Percentiles rank a stretch among this genome's conserved stretches.
Evolutionary conservation across 2,888 invertebrate genomes (phyloP).

Genomic region (Apodemia mormo): DNA sequence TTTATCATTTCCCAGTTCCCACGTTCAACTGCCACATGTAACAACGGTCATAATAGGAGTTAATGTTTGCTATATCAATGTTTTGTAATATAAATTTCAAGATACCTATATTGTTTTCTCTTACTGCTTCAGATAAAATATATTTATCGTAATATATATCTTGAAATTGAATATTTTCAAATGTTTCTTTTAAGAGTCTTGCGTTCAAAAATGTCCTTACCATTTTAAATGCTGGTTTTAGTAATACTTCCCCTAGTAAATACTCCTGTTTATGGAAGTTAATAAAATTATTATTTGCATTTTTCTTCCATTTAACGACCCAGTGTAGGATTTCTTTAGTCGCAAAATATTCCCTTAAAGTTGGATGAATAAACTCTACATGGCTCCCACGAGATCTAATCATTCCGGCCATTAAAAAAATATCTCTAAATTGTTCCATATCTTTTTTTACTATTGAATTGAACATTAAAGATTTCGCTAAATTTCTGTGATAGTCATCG

Average conservation of each 20-base stretch:
- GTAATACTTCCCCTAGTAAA: slow-evolving; percentile 9
- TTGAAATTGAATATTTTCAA: slow-evolving; percentile 5
- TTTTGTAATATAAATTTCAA: background rate
- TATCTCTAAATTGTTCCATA: slow-evolving; percentile 7
- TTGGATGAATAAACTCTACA: slow-evolving; percentile 19
- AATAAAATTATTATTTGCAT: background rate
- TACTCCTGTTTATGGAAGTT: slow-evolving; percentile 7
- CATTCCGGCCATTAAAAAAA: slow-evolving; percentile 5
- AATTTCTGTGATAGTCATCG: slow-evolving; percentile 5
- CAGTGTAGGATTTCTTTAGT: slow-evolving; percentile 1
- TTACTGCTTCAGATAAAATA: background rate
- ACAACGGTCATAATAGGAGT: background rate
- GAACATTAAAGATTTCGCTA: background rate
- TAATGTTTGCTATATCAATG: background rate
- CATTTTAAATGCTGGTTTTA: slow-evolving; percentile 4
- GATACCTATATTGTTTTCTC: background rate
- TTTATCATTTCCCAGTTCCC: background rate
- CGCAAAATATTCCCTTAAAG: slow-evolving; percentile 15
- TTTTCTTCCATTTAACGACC: slow-evolving; percentile 13
- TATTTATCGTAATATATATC: slow-evolving; percentile 11
- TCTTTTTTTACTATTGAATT: slow-evolving; percentile 9
- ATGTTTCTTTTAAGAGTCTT: slow-evolving; percentile 7
- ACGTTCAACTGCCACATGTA: background rate
- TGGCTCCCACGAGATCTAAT: background rate
- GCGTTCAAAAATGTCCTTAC: slow-evolving; percentile 15